Evolutionary conservation across 2,888 invertebrate genomes (phyloP), one percentile per base, ranked within the genome.

Genomic region (Anagyrus pseudococci): DNA sequence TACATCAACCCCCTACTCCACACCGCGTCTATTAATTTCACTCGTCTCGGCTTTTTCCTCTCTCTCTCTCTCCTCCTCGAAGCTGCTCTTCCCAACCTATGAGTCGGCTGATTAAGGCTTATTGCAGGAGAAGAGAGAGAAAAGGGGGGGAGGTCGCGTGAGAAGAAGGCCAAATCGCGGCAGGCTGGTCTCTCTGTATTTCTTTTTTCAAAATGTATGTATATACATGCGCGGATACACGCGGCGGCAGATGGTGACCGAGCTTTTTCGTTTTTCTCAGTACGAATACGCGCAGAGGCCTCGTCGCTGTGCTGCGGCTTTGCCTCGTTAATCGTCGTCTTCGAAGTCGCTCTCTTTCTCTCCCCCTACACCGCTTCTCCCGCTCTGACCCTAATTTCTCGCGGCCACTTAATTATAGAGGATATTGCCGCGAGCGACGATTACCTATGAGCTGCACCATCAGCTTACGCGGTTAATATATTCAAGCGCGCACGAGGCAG

Each of bases 181-280:
- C 13, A 37, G 19, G 20, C 19, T 3, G 43, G 6, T 26, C 8
- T 3, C 25, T 15, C 37, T 10, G 48, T n/a, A 13, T 20, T 20
- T 20, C 37, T 7, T 6, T 17, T 22, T 25, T 37, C 25, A 47
- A 52, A 50, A 41, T 20, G 40, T 19, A 13, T 17, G 17, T 4
- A 25, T 25, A 37, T 43, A 49, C 41, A 47, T 29, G 10, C 4
- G 8, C 26, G 17, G 15, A n/a, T 4, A 23, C 1, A 25, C 50
- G 25, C 10, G 41, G 29, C 46, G 26, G 54, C 63, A 63, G 58
- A 58, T 63, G 63, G 63, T 46, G 20, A n/a, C 33, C 43, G 37
- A 15, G 22, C 29, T n/a, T 15, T 17, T 22, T 25, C 15, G 1
- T 19, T 4, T 26, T 49, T 29, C 10, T 26, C 19, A 43, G 13